These are phyloP conservation scores for Scaptomyza flava DNA, from an alignment of 2,888 invertebrate genomes.

Conservation along the genomic window DNA sequence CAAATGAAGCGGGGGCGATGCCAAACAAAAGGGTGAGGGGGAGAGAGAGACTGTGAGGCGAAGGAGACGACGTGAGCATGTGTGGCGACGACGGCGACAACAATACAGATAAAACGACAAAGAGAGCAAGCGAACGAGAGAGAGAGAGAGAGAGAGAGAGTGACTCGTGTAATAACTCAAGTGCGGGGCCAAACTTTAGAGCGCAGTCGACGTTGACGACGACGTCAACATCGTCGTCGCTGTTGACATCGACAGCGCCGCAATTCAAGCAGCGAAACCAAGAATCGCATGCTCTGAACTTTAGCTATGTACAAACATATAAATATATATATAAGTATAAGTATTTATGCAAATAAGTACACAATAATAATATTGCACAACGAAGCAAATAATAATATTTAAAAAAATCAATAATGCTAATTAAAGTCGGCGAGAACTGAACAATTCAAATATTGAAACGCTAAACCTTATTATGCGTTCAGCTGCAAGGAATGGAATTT, in stretches of 20 bases:
- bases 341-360: conserved; percentile 23
- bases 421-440: conserved; percentile 31
- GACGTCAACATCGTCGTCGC: conserved; percentile 8
- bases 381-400: conserved; percentile 20
- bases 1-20: conserved; percentile 64
- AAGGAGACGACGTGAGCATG: conserved; percentile 26
- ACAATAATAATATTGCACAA: conserved; percentile 59
- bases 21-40: conserved; percentile 22
- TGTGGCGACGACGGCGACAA: conserved; percentile 39
- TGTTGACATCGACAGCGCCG: conserved; percentile 13
- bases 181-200: conserved; percentile 68
- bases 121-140: conserved; percentile 17
- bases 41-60: conserved; percentile 1
- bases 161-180: conserved; percentile 71
- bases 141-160: conserved; percentile 39
- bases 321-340: neutral
- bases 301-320: conserved; percentile 40
- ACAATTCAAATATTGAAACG: conserved; percentile 41
- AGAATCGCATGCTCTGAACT: conserved; percentile 76
- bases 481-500: conserved; percentile 18
- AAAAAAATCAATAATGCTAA: conserved; percentile 35
- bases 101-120: conserved; percentile 10
- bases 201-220: conserved; percentile 20
- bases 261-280: conserved; percentile 20
- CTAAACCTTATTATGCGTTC: neutral